phyloP scores from a whole-genome alignment of 1,140 invertebrate species.

The Heliconius melpomene region DNA sequence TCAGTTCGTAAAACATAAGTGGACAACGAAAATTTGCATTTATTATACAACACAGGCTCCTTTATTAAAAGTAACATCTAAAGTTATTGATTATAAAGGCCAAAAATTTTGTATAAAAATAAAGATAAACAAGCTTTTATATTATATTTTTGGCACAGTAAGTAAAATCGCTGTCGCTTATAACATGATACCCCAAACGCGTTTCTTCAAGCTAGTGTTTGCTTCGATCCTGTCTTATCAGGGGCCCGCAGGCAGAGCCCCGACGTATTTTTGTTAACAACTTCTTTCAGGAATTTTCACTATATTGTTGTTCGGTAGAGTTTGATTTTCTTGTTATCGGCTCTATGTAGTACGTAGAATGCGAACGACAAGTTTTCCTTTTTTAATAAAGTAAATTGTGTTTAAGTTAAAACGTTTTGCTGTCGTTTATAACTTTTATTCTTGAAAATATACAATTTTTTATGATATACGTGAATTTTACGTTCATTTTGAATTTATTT shows the following conservation, averaged over 20 bases:
- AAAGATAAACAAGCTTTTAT: too few relatives aligned
- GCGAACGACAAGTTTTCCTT: conserved; percentile 40
- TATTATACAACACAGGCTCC: too few relatives aligned
- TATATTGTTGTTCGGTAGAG: conserved; percentile 59
- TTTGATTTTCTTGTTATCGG: conserved; percentile 68
- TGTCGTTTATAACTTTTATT: conserved; percentile 2
- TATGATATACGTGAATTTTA: neutral
- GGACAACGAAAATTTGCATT: too few relatives aligned
- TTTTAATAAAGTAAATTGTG: conserved; percentile 38
- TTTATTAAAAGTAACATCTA: too few relatives aligned
- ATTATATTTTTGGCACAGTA: neutral
- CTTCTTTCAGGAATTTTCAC: conserved; percentile 76
- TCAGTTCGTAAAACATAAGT: too few relatives aligned
- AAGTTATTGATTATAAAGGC: too few relatives aligned
- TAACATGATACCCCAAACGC: conserved; percentile 27
- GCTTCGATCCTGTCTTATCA: conserved; percentile 67
- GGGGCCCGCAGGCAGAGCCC: conserved; percentile 61
- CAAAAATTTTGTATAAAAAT: too few relatives aligned
- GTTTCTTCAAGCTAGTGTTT: conserved; percentile 49
- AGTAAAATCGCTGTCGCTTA: conserved; percentile 36
- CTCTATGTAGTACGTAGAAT: conserved; percentile 40
- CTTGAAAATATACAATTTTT: neutral
- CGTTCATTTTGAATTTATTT: neutral
- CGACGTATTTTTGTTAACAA: conserved; percentile 77
- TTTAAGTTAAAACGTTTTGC: conserved; percentile 21